These are phyloP conservation scores for Sturmia bella DNA, from an alignment of 2,888 invertebrate genomes.

Conservation along the genomic window DNA sequence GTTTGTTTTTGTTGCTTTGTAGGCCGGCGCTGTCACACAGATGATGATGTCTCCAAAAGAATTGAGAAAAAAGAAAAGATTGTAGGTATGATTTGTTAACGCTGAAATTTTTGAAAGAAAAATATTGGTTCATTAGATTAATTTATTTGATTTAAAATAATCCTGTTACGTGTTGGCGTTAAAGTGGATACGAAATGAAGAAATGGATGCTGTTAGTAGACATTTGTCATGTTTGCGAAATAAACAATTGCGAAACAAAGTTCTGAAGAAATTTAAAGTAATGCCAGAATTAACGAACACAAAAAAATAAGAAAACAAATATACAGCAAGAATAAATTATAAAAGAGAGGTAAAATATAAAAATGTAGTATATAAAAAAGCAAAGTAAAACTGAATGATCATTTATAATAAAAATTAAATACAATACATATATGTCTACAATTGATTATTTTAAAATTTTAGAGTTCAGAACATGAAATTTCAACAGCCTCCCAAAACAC, in stretches of 20 bases:
- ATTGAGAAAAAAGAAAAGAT: conserved; percentile 1
- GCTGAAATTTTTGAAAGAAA: conserved; percentile 25
- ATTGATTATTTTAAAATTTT: too few species aligned
- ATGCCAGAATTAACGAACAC: too few species aligned
- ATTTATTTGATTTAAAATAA: conserved; percentile 58
- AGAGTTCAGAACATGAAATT: too few species aligned
- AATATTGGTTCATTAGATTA: conserved; percentile 64
- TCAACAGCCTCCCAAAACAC: too few species aligned
- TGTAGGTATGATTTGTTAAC: conserved; percentile 7
- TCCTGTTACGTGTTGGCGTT: conserved; percentile 58
- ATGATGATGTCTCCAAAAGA: conserved; percentile 50
- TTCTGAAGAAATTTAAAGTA: too few species aligned
- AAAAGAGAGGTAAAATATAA: too few species aligned
- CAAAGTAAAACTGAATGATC: too few species aligned
- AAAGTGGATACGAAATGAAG: not conserved
- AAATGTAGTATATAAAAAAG: too few species aligned
- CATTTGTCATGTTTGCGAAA: not conserved
- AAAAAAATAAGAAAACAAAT: too few species aligned
- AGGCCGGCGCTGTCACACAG: conserved; percentile 17
- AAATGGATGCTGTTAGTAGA: not conserved
- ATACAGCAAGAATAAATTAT: too few species aligned
- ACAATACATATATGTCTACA: too few species aligned
- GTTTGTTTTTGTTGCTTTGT: not conserved
- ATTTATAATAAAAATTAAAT: too few species aligned
- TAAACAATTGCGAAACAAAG: not conserved